Evolutionary conservation across 2,888 invertebrate species (phyloP), one percentile per base, ranked within the genome.

Genomic region (Branchellion lobata): DNA sequence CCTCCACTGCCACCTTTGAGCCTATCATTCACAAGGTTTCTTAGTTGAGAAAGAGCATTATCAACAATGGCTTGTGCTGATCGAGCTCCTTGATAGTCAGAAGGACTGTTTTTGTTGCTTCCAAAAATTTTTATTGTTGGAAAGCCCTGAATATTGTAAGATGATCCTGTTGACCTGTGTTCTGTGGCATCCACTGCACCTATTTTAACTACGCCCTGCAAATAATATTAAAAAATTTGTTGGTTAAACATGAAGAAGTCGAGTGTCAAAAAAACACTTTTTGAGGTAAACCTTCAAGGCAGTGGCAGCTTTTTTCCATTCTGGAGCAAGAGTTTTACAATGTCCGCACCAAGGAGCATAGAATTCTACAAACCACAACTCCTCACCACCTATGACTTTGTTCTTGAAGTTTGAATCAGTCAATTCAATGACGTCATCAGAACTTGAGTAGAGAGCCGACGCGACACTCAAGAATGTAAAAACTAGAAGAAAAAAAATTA

Each of bases 41-140:
- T 91, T 14, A 91, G 91, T 78, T 93, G 93, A 81, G 91, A 91
- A n/a, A 98, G 85, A 0, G 91, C 94, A 77, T 92, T 92, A 84
- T 96, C 95, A 31, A 94, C 92, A 84, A 99, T 90, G 21, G 91
- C 93, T 82, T 93, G 91, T 0, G 96, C 96, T 5, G 92, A 93
- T 85, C 98, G 91, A 74, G 91, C 91, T 0, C 95, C 88, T 88
- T 92, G 92, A 88, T 91, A 97, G 82, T 95, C 94, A 53, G 91
- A 91, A 3, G 96, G 94, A 81, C 91, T 92, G 76, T 90, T 90
- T 88, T 96, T 96, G 87, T 94, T 92, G 0, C 90, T 89, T 0
- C 92, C 93, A 87, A 99, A 97, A 71, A 99, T 92, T 88, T 98
- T 99, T 82, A 99, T 92, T 0, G 97, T 95, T 1, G 99, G 99